Conservation (phyloP, 2,888 invertebrate genomes). For the Hydriomena furcata region DNA sequence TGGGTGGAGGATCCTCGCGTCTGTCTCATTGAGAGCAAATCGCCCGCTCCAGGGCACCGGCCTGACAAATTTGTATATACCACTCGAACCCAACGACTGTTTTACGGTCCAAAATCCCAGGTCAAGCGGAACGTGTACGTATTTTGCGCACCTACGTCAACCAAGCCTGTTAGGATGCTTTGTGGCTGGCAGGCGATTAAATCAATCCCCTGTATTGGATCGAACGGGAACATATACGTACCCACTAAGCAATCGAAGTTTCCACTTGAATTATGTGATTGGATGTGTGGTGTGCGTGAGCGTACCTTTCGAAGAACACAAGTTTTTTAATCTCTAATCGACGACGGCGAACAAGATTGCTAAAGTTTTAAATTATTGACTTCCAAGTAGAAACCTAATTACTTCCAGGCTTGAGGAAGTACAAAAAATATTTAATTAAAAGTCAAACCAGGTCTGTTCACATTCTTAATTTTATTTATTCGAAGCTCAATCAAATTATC, state of each 20-base stretch:
- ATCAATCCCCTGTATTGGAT: slow-evolving; percentile 37
- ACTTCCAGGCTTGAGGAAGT: slow-evolving; percentile 42
- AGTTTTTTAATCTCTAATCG: slow-evolving; percentile 25
- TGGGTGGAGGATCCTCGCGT: slow-evolving; percentile 63
- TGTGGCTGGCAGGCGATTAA: slow-evolving; percentile 40
- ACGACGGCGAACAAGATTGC: slow-evolving; percentile 18
- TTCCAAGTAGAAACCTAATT: slow-evolving; percentile 44
- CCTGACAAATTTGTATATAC: slow-evolving; percentile 42
- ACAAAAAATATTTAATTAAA: slow-evolving; percentile 54
- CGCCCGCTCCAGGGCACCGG: slow-evolving; percentile 44
- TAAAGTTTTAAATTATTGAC: slow-evolving; percentile 38
- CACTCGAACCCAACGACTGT: slow-evolving; percentile 28
- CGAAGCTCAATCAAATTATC: slow-evolving; percentile 48
- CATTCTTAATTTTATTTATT: slow-evolving; percentile 42
- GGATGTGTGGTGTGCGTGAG: slow-evolving; percentile 15
- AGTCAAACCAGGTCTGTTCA: slow-evolving; percentile 41
- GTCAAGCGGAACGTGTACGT: slow-evolving; percentile 26
- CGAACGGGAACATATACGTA: slow-evolving; percentile 29
- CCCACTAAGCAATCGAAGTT: slow-evolving; percentile 34
- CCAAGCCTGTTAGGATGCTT: slow-evolving; percentile 31
- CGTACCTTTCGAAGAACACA: slow-evolving; percentile 9
- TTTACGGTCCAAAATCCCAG: slow-evolving; percentile 39
- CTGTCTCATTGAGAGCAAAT: slow-evolving; percentile 71
- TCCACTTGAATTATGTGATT: slow-evolving; percentile 31
- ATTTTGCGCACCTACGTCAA: slow-evolving; percentile 29